Conservation (phyloP, 1,140 invertebrate species). For the Drosophila gunungcola region DNA sequence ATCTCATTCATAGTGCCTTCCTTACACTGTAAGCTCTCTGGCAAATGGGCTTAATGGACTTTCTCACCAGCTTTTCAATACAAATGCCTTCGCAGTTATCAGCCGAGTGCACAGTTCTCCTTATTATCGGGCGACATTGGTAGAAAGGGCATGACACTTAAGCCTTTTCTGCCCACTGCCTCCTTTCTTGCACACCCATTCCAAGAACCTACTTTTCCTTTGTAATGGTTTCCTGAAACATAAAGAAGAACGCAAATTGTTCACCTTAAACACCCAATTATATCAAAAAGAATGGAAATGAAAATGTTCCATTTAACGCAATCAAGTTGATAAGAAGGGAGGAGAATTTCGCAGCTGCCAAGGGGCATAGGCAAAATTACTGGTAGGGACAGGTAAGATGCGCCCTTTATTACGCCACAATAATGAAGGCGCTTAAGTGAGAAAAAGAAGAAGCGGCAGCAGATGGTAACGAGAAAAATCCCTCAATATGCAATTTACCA, state of each 20-base stretch:
- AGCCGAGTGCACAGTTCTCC: constrained; percentile 24
- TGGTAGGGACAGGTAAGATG: constrained; percentile 29
- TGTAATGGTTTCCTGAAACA: constrained; percentile 72
- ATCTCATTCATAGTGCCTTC: neutral
- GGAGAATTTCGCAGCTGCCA: constrained; percentile 49
- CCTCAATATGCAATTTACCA: constrained; percentile 83
- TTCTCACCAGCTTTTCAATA: constrained; percentile 5
- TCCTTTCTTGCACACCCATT: constrained; percentile 2
- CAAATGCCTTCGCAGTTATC: constrained; percentile 20
- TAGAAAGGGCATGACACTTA: constrained; percentile 36
- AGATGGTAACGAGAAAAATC: constrained; percentile 67
- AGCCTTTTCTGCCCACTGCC: constrained; percentile 51
- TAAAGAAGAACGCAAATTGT: constrained; percentile 49
- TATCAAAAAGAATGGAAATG: constrained; percentile 47
- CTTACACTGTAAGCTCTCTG: neutral
- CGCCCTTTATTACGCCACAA: constrained; percentile 50
- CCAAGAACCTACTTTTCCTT: constrained; percentile 19
- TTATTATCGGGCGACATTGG: constrained; percentile 10
- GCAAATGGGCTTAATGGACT: constrained; percentile 15
- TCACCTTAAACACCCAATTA: constrained; percentile 80
- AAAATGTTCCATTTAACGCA: constrained; percentile 74
- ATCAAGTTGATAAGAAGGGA: constrained; percentile 70
- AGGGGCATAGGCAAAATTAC: constrained; percentile 27
- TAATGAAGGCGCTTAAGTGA: constrained; percentile 50
- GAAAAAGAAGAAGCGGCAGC: constrained; percentile 30